Evolutionary conservation across 2,113 vertebrate species (phyloP).

Genomic region (Carollia perspicillata): DNA sequence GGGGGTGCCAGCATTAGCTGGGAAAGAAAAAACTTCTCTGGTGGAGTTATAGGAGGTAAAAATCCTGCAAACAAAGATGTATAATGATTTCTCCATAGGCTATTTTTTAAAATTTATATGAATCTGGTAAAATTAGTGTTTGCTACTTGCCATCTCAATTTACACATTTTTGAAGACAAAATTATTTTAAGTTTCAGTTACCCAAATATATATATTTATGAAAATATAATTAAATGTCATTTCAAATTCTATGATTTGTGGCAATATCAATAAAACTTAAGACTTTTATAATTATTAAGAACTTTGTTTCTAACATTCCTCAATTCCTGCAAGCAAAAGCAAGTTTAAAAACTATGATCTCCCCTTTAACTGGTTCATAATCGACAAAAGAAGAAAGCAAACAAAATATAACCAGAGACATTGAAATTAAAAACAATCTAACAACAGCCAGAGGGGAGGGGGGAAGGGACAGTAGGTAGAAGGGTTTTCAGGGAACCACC

Average conservation of each 20-base stretch:
- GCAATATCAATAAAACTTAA: background rate
- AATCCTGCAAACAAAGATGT: constrained; percentile 86
- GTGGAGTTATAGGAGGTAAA: constrained; percentile 95
- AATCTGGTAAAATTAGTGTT: background rate
- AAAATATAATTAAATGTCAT: background rate
- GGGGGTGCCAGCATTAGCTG: constrained; percentile 98
- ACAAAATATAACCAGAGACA: too few relatives aligned
- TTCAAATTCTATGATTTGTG: background rate
- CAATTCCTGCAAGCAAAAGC: background rate
- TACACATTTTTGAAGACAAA: background rate
- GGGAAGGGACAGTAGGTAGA: too few relatives aligned
- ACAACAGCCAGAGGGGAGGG: too few relatives aligned
- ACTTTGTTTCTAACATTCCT: background rate
- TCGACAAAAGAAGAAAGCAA: too few relatives aligned
- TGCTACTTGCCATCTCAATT: background rate
- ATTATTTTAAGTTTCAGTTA: background rate
- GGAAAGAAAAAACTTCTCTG: constrained; percentile 98
- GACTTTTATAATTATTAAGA: background rate
- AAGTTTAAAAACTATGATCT: background rate
- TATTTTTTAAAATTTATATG: background rate
- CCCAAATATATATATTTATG: background rate
- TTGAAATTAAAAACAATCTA: too few relatives aligned
- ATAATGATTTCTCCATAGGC: background rate
- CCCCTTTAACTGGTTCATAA: too few relatives aligned
- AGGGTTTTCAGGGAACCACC: too few relatives aligned